A percentile compares a stretch with the other conserved stretches of the same genome.
Evolutionary conservation across 2,113 vertebrate species (phyloP).

Genomic region (Crotophaga sulcirostris): DNA sequence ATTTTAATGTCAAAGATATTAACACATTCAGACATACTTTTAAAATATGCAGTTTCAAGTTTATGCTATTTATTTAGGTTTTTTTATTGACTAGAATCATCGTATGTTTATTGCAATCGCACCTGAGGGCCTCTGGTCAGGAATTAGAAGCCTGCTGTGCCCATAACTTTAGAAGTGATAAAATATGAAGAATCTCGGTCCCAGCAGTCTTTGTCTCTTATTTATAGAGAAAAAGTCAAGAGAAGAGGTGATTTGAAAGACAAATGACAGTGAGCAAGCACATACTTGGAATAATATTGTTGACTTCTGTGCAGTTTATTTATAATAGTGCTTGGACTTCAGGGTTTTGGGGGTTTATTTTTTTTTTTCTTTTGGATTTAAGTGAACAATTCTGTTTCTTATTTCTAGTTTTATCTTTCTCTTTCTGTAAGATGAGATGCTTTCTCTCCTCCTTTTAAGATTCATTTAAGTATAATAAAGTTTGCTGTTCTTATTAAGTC

Average conservation of each 20-base stretch:
- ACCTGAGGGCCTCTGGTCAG: background rate
- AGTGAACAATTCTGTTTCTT: background rate
- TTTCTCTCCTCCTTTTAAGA: background rate
- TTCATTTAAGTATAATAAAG: background rate
- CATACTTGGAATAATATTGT: background rate
- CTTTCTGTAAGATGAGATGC: background rate
- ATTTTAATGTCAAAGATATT: background rate
- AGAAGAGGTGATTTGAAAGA: background rate
- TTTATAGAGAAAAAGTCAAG: background rate
- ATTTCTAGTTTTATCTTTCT: background rate
- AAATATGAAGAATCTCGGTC: background rate
- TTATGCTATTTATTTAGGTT: background rate
- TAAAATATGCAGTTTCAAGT: fast-evolving
- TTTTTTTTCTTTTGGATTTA: background rate
- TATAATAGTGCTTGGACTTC: background rate
- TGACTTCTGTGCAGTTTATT: background rate
- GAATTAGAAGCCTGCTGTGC: background rate
- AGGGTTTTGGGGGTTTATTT: background rate
- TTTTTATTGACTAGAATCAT: background rate
- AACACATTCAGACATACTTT: background rate
- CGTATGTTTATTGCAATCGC: background rate
- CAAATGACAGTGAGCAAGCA: background rate
- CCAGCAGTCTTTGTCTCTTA: background rate
- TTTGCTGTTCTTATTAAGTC: background rate
- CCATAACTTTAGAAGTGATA: background rate